These are phyloP conservation scores for Eudemis profundana DNA, from an alignment of 2,888 invertebrate genomes.

Conservation along the genomic window DNA sequence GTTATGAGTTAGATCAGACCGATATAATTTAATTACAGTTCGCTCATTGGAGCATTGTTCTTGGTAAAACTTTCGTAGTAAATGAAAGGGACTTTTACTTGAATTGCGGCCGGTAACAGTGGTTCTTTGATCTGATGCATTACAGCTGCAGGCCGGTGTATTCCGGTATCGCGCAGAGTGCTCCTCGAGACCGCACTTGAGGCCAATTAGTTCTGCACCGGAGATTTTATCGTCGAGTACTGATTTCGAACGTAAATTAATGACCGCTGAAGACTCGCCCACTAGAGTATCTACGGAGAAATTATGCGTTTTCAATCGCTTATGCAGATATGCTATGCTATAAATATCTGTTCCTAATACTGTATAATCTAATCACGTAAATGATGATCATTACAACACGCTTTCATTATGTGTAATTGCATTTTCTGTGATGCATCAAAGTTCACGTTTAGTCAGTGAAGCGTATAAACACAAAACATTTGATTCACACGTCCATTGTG, in stretches of 20 bases:
- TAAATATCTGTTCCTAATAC: not conserved
- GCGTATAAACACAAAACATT: conserved; percentile 14
- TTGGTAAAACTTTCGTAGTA: conserved; percentile 25
- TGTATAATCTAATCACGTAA: not conserved
- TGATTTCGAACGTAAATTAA: conserved; percentile 34
- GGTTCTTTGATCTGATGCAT: conserved; percentile 67
- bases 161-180: conserved; percentile 52
- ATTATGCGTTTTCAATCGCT: not conserved
- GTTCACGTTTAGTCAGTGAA: conserved; percentile 6
- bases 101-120: conserved; percentile 55
- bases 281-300: not conserved
- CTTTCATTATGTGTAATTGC: conserved; percentile 25
- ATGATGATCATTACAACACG: conserved; percentile 15
- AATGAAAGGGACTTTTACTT: conserved; percentile 41
- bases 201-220: conserved; percentile 69
- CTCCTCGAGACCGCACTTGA: conserved; percentile 70
- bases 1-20: conserved; percentile 25
- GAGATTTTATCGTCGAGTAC: conserved; percentile 44
- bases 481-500: conserved; percentile 26
- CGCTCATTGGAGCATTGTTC: conserved; percentile 26
- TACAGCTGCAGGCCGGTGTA: conserved; percentile 68
- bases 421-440: conserved; percentile 12
- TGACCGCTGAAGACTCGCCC: conserved; percentile 16
- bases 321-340: not conserved
- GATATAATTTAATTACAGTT: conserved; percentile 26